Evolutionary conservation across 2,797 vertebrate species (phyloP), one percentile per base, ranked within the genome.

Genomic region (Manis javanica): DNA sequence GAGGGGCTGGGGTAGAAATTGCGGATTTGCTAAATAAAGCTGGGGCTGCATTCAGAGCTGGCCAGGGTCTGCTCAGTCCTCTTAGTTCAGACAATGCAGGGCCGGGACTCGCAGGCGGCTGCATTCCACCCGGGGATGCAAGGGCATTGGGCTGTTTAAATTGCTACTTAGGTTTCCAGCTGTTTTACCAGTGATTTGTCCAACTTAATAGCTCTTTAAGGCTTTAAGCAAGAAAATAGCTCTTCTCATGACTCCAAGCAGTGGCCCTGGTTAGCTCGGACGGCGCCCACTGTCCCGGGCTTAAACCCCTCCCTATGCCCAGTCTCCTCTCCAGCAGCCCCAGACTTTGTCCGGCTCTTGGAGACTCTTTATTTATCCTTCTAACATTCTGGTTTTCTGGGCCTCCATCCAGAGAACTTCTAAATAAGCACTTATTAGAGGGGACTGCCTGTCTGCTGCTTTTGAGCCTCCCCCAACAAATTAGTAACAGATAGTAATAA

Each of bases 101-200:
- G 98, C 97, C 96, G 96, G 91, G 97, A 96, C 97, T 97, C 97
- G 98, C 98, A 98, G 55, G 89, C 98, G 95, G 98, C 95, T 96
- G 94, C 98, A 98, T 98, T 98, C 98, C 98, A 96, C 97, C 82
- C 97, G 91, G 88, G 96, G 98, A 98, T 98, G 98, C 97, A 98
- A 94, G 97, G 96, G 98, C 98, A 98, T 97, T 97, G 98, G 97
- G 97, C 98, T 98, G 98, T 98, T 98, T 98, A 98, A 98, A 98
- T 98, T 98, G 98, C 98, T 98, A 98, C 98, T 98, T 98, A 98
- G 98, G 98, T 98, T 99, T 99, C 98, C 99, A 98, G 98, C 98
- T 99, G 98, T 98, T 99, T 98, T 98, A 98, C 98, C 98, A 98
- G 98, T 96, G 98, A 99, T 98, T 98, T 98, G 98, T 98, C 98